Percentiles rank a stretch among this genome's conserved stretches.
Conservation (phyloP, 2,888 invertebrate species). For the Eretmocerus hayati region DNA sequence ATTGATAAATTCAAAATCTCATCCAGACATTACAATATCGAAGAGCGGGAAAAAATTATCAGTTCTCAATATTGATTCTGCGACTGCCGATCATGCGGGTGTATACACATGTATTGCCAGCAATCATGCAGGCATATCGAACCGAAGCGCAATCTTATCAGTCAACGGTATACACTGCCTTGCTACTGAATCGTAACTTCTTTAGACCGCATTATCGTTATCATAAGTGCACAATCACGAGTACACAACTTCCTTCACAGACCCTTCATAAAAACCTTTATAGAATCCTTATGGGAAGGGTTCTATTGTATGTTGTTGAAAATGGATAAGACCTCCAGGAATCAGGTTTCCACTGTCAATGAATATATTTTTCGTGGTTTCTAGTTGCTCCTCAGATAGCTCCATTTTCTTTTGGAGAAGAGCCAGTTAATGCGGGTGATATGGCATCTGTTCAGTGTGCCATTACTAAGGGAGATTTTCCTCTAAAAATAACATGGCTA, state of each 20-base stretch:
- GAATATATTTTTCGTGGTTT: neutral
- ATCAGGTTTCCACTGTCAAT: too few relatives aligned
- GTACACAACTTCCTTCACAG: too few relatives aligned
- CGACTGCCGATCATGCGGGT: constrained; percentile 48
- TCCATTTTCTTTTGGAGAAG: constrained; percentile 67
- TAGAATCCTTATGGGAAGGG: too few relatives aligned
- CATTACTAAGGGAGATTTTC: constrained; percentile 69
- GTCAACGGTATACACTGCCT: constrained; percentile 47
- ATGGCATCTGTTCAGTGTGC: constrained; percentile 66
- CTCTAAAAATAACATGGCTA: constrained; percentile 36
- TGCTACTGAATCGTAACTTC: neutral
- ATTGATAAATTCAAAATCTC: constrained; percentile 46
- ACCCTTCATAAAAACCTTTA: too few relatives aligned
- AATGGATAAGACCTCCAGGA: too few relatives aligned
- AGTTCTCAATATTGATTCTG: constrained; percentile 47
- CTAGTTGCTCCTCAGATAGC: constrained; percentile 64
- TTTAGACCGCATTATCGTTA: neutral
- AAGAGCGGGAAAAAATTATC: constrained; percentile 43
- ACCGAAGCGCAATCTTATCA: constrained; percentile 46
- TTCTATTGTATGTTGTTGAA: too few relatives aligned
- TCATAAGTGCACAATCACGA: too few relatives aligned
- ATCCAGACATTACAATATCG: constrained; percentile 44
- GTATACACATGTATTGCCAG: constrained; percentile 49
- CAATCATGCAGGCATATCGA: constrained; percentile 48
- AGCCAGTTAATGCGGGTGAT: constrained; percentile 70